These are phyloP conservation scores for Meteorus colon DNA, from an alignment of 2,888 invertebrate genomes.

Conservation along the genomic window DNA sequence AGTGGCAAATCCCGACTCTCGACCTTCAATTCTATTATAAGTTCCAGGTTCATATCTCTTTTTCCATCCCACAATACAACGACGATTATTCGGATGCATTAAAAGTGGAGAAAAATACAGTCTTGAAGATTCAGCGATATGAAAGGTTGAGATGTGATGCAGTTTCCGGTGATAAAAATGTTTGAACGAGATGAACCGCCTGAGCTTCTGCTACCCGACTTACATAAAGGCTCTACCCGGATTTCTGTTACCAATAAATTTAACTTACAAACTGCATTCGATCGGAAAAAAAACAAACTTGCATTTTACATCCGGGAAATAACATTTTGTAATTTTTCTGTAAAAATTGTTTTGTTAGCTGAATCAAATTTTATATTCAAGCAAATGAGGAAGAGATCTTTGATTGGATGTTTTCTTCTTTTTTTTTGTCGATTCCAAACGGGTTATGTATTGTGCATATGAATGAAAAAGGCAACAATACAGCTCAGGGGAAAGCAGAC, in stretches of 20 bases:
- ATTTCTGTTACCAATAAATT: neutral
- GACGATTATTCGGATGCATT: neutral
- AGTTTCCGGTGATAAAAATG: neutral
- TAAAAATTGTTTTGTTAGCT: neutral
- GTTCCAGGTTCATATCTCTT: neutral
- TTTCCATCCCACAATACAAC: neutral
- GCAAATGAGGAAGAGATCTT: neutral
- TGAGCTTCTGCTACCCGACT: neutral
- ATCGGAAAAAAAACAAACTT: neutral
- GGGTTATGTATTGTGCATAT: no score
- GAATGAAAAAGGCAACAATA: no score
- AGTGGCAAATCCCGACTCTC: neutral
- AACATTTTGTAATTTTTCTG: neutral
- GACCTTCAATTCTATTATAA: slow-evolving; percentile 1
- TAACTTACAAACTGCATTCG: neutral
- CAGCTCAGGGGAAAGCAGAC: no score
- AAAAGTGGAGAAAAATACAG: neutral
- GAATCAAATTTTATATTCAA: neutral
- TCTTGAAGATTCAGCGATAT: neutral
- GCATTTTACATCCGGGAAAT: neutral
- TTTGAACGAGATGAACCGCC: neutral
- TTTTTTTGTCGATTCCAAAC: no score
- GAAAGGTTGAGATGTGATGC: neutral
- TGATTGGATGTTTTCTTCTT: neutral
- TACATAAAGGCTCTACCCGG: neutral